phyloP scores from a whole-genome alignment of 2,113 vertebrate species.

The Phalacrocorax pelagicus region DNA sequence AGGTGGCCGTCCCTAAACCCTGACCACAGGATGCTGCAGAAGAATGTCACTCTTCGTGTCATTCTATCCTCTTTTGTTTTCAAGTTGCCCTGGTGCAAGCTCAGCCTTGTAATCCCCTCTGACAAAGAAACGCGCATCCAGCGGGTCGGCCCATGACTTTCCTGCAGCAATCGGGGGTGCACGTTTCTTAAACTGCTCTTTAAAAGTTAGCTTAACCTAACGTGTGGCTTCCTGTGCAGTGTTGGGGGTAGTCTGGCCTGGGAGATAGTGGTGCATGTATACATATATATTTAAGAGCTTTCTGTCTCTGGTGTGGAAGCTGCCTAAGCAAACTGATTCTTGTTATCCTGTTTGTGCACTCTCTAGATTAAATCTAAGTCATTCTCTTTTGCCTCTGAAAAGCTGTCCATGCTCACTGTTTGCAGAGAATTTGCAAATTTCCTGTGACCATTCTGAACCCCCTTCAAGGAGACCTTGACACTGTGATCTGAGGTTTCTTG shows the following conservation, averaged over 20 bases:
- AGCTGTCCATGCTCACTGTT: not conserved
- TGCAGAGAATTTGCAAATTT: not conserved
- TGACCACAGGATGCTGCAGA: not conserved
- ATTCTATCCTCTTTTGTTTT: accelerated
- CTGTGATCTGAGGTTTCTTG: not conserved
- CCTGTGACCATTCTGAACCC: not conserved
- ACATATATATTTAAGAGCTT: not conserved
- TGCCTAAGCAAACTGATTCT: not conserved
- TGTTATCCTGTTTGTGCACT: not conserved
- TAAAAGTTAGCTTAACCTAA: not conserved
- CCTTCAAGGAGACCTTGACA: not conserved
- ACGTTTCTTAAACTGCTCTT: not conserved
- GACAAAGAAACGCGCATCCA: not conserved
- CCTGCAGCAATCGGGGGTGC: not conserved
- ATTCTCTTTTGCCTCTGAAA: not conserved
- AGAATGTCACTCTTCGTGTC: not conserved
- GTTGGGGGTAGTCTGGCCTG: not conserved
- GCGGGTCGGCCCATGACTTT: accelerated
- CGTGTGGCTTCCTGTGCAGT: not conserved
- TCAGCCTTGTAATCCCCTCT: not conserved
- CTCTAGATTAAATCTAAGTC: not conserved
- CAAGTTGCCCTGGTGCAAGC: not conserved
- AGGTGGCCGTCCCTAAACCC: not conserved
- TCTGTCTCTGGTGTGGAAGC: not conserved
- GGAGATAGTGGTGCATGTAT: not conserved